phyloP scores from a whole-genome alignment of 1,140 invertebrate genomes.

The Linepithema humile region DNA sequence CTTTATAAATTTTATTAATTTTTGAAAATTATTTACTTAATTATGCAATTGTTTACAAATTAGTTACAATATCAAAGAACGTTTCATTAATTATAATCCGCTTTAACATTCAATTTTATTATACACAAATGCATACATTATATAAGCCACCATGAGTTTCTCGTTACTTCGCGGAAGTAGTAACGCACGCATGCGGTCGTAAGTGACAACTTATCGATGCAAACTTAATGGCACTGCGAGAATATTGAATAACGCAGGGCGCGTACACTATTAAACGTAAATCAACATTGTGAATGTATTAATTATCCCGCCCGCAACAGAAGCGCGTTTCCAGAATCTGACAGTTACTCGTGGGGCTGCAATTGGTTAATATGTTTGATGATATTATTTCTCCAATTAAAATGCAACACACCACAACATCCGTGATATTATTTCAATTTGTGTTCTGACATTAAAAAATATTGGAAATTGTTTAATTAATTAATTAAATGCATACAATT shows the following conservation, averaged over 20 bases:
- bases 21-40: background rate
- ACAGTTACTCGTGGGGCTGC: slow-evolving; percentile 1
- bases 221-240: slow-evolving; percentile 36
- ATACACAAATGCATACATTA: too few species aligned
- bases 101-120: slow-evolving; percentile 17
- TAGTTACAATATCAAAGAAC: background rate
- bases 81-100: background rate
- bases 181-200: slow-evolving; percentile 8
- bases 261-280: slow-evolving; percentile 38
- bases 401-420: background rate
- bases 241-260: slow-evolving; percentile 34
- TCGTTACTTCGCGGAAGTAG: slow-evolving; percentile 21
- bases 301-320: slow-evolving; percentile 37
- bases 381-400: slow-evolving; percentile 19
- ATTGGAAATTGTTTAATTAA: background rate
- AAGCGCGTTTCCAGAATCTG: slow-evolving; percentile 32
- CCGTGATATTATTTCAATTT: background rate
- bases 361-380: background rate
- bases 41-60: background rate
- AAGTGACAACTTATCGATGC: slow-evolving; percentile 55
- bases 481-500: background rate
- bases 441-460: background rate
- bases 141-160: background rate
- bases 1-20: background rate
- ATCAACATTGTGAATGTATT: slow-evolving; percentile 56